A percentile compares a stretch with the other conserved stretches of the same genome.
These are phyloP conservation scores for Prunella fulvescens DNA, from an alignment of 2,113 vertebrate species.

Conservation along the genomic window DNA sequence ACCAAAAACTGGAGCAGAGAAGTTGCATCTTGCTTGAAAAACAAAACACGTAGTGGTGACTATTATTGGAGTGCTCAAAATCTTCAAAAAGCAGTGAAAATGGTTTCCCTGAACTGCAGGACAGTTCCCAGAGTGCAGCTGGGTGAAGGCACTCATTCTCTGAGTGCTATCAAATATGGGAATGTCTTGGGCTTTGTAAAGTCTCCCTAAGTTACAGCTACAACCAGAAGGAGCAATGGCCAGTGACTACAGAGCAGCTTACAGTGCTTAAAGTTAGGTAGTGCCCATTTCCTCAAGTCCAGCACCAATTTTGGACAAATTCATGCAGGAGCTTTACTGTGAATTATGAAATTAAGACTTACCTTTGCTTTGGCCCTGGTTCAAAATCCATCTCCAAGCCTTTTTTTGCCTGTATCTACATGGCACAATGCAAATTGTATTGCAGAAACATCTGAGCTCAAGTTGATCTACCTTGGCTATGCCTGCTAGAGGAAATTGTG, in stretches of 20 bases:
- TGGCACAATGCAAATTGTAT: neutral
- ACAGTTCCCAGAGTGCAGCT: neutral
- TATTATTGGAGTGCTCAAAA: neutral
- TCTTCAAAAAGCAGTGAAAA: neutral
- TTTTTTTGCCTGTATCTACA: neutral
- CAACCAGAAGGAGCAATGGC: neutral
- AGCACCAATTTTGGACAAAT: neutral
- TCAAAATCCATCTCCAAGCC: neutral
- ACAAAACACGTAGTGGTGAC: neutral
- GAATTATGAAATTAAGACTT: neutral
- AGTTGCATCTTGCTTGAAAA: neutral
- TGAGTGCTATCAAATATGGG: neutral
- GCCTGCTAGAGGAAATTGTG: neutral
- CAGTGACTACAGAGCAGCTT: neutral
- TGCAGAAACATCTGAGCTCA: neutral
- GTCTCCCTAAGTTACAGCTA: neutral
- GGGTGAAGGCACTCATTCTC: neutral
- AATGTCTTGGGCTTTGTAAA: neutral
- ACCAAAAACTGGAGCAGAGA: neutral
- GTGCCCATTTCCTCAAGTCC: neutral
- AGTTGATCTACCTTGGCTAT: neutral
- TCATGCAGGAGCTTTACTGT: neutral
- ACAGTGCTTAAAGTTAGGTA: neutral
- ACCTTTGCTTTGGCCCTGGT: neutral
- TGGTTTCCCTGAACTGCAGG: neutral